Percentiles rank a stretch among this genome's conserved stretches.
Evolutionary conservation across 2,888 invertebrate genomes (phyloP).

Genomic region (Sympetrum striolatum): DNA sequence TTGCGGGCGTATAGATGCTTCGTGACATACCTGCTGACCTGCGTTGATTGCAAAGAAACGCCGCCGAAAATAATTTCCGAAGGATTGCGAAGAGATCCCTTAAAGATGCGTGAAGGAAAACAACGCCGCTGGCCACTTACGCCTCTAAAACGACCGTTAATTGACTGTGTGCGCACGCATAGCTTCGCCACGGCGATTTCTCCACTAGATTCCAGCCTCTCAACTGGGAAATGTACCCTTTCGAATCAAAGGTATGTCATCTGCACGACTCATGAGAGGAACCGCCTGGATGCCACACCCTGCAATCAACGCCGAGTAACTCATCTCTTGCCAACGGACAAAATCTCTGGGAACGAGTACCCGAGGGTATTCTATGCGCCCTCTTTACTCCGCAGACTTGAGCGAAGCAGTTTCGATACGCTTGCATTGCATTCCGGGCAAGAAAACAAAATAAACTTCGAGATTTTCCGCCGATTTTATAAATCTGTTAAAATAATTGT

Average conservation of each 20-base stretch:
- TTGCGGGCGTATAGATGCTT: background rate
- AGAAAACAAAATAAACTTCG: no score
- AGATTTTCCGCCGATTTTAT: no score
- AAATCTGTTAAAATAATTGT: no score
- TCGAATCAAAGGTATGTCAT: no score
- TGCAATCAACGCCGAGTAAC: background rate
- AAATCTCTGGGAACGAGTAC: background rate
- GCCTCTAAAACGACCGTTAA: background rate
- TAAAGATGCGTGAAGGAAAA: background rate
- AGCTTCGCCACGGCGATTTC: background rate
- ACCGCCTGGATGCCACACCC: background rate
- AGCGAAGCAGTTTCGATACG: no score
- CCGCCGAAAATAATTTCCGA: background rate
- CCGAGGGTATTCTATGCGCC: background rate
- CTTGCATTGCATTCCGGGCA: no score
- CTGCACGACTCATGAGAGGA: background rate
- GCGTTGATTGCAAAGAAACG: background rate
- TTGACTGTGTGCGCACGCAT: background rate
- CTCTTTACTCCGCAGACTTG: background rate
- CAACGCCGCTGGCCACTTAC: background rate
- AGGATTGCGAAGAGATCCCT: no score
- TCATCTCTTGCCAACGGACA: background rate
- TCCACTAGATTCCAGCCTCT: background rate
- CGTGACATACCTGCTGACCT: background rate
- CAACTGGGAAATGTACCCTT: no score